Base-by-base conservation (phyloP, 2,797 vertebrate genomes). In the Cynodonichthys magdalenae region DNA sequence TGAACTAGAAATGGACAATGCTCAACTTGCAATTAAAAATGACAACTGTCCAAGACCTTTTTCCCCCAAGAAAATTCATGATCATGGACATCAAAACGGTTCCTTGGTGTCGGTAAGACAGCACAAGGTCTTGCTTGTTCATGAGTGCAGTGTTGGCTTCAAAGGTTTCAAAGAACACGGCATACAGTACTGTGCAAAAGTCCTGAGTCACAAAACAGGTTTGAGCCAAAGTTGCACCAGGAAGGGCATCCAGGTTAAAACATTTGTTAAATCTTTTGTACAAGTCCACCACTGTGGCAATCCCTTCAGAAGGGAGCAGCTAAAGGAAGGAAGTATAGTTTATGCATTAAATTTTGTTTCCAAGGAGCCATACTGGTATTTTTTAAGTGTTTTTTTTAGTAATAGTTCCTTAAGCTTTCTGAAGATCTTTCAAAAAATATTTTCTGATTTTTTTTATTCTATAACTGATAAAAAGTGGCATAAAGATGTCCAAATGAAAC, bases 21-120 rank as follows among this genome's bases (percentile, higher is more conserved):
- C 24, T 24, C 42, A 50, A 77, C 66, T 77, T 42, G 17, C 52
- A 62, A 48, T 36, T 61, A 36, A 69, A 63, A 63, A 74, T 18
- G 41, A 71, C 65, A 53, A n/a, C 59, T 24, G 12, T 39, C 39
- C 66, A 77, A 82, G 83, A 80, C n/a, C 6, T 45, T n/a, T 59
- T 74, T 48, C 6, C 74, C 69, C 42, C 53, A 73, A 79, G 79
- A 74, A 74, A 76, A 78, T 73, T 75, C 66, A 59, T 50, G 57
- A 77, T 27, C 55, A 62, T 65, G 52, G 71, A 81, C 45, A 3
- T 66, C 63, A 73, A 56, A 59, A 78, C 69, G 27, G 59, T 61
- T 60, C 77, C 67, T 54, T 59, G 62, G 45, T 82, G 59, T 77
- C 20, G 89, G 90, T 91, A 91, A 92, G 91, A 82, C 63, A 75